phyloP scores from a whole-genome alignment of 2,797 vertebrate genomes.

The Tympanoctomys barrerae region DNA sequence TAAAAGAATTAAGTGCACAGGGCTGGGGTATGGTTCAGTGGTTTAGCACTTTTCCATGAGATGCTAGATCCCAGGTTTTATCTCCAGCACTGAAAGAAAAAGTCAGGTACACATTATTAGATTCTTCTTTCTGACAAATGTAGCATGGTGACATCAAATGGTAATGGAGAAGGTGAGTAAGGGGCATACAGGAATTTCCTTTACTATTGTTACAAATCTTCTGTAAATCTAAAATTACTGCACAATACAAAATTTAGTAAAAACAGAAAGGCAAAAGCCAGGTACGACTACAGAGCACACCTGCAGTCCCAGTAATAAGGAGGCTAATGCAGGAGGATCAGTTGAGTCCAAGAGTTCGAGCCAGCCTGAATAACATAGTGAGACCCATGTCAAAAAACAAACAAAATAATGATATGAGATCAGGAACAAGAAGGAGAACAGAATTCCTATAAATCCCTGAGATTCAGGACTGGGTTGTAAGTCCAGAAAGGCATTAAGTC shows the following conservation, averaged over 20 bases:
- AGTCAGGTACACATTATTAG: neutral
- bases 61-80: neutral
- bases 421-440: constrained; percentile 2
- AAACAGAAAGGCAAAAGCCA: neutral
- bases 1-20: no score
- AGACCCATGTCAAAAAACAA: neutral
- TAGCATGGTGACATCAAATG: neutral
- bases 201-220: neutral
- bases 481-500: neutral
- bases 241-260: neutral
- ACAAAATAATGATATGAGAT: neutral
- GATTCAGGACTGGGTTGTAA: neutral
- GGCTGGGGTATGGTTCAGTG: no score
- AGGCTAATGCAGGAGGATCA: neutral
- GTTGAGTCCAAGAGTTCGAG: neutral
- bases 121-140: neutral
- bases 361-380: neutral
- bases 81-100: neutral
- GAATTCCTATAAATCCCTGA: neutral
- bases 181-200: neutral
- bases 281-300: neutral
- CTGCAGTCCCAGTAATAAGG: neutral
- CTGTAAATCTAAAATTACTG: neutral
- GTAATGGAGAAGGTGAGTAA: neutral
- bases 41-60: no score